phyloP scores from a whole-genome alignment of 2,113 vertebrate species.

The Zootoca vivipara region DNA sequence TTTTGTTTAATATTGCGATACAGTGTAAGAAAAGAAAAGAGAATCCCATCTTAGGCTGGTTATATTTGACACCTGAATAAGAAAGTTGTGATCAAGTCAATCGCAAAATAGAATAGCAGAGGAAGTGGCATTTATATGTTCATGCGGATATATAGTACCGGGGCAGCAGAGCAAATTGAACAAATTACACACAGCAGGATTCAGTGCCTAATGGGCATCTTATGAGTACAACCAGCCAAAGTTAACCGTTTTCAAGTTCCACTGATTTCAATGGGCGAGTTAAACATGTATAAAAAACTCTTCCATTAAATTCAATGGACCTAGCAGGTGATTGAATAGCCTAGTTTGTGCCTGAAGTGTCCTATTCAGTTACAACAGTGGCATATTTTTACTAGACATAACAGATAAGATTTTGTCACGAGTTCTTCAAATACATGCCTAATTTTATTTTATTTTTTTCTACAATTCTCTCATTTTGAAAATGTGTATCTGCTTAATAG shows the following conservation, averaged over 20 bases:
- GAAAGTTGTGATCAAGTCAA: conserved; percentile 29
- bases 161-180: neutral
- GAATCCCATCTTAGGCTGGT: neutral
- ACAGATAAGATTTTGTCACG: neutral
- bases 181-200: neutral
- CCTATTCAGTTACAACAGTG: neutral
- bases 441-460: neutral
- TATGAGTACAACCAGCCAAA: neutral
- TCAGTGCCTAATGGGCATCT: neutral
- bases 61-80: conserved; percentile 20
- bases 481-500: too few relatives aligned
- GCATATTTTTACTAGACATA: neutral
- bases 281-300: neutral
- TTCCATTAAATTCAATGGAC: neutral
- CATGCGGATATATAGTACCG: neutral
- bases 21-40: conserved; percentile 28
- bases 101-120: neutral
- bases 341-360: neutral
- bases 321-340: neutral
- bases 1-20: conserved; percentile 60
- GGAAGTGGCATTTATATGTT: fast-evolving
- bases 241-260: neutral
- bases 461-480: neutral
- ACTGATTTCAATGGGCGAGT: neutral
- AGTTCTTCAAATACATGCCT: neutral